A percentile compares a stretch with the other conserved stretches of the same genome.
These are phyloP conservation scores for Loxodonta africana DNA, from an alignment of 2,113 vertebrate species.

Conservation along the genomic window DNA sequence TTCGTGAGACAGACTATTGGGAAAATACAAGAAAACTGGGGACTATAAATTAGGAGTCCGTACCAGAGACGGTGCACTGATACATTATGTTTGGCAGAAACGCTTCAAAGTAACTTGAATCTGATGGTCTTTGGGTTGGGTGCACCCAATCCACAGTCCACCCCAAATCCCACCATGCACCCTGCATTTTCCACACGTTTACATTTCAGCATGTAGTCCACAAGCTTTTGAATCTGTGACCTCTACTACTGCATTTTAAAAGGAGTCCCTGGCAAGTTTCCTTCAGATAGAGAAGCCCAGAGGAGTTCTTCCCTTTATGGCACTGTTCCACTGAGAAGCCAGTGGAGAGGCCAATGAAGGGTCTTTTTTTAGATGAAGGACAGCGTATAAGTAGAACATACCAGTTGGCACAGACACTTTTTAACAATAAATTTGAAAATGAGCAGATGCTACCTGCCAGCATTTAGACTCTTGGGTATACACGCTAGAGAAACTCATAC, in stretches of 20 bases:
- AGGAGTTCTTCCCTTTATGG: neutral
- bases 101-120: neutral
- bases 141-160: neutral
- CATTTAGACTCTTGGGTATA: neutral
- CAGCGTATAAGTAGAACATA: accelerated
- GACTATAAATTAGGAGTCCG: accelerated
- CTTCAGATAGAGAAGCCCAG: neutral
- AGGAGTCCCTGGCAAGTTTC: neutral
- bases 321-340: neutral
- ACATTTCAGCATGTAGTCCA: neutral
- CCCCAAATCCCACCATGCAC: no score
- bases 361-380: no score
- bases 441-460: neutral
- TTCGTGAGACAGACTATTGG: neutral
- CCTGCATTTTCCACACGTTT: neutral
- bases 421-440: neutral
- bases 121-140: neutral
- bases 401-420: no score
- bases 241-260: no score
- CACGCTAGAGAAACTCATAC: neutral
- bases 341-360: neutral
- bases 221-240: neutral
- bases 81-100: neutral
- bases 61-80: accelerated
- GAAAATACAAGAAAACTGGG: neutral